Percentiles rank a stretch among this genome's conserved stretches.
Conservation (phyloP, 2,797 vertebrate genomes). For the Chanos chanos region DNA sequence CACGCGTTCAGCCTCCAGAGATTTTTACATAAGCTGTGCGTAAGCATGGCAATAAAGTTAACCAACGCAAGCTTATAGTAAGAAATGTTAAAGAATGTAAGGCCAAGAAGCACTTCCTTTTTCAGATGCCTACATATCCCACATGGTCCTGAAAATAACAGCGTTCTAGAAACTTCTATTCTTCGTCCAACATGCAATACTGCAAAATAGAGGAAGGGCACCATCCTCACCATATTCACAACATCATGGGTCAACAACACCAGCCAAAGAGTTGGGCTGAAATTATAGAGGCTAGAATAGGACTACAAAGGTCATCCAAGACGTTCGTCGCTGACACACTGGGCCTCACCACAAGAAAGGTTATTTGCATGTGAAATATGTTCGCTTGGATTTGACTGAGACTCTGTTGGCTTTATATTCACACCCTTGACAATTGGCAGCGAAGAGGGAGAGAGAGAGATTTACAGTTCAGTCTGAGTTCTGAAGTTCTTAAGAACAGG, state of each 20-base stretch:
- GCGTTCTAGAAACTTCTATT: conserved; percentile 42
- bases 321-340: background rate
- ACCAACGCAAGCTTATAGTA: conserved; percentile 38
- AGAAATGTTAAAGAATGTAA: conserved; percentile 33
- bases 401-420: conserved; percentile 36
- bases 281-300: conserved; percentile 24
- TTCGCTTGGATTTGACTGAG: conserved; percentile 38
- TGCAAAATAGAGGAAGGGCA: conserved; percentile 11
- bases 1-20: too few species aligned
- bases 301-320: conserved; percentile 14
- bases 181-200: background rate
- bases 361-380: conserved; percentile 47
- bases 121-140: conserved; percentile 62
- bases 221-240: conserved; percentile 15
- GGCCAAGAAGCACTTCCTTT: conserved; percentile 61
- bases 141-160: conserved; percentile 57
- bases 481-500: conserved; percentile 26
- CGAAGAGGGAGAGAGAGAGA: conserved; percentile 46
- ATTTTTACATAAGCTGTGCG: background rate
- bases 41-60: conserved; percentile 15
- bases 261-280: conserved; percentile 10
- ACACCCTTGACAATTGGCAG: conserved; percentile 27
- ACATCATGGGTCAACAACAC: conserved; percentile 22
- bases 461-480: conserved; percentile 44
- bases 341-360: conserved; percentile 11